Conservation (phyloP, 2,797 vertebrate species). For the Schizopygopsis pylzovi region DNA sequence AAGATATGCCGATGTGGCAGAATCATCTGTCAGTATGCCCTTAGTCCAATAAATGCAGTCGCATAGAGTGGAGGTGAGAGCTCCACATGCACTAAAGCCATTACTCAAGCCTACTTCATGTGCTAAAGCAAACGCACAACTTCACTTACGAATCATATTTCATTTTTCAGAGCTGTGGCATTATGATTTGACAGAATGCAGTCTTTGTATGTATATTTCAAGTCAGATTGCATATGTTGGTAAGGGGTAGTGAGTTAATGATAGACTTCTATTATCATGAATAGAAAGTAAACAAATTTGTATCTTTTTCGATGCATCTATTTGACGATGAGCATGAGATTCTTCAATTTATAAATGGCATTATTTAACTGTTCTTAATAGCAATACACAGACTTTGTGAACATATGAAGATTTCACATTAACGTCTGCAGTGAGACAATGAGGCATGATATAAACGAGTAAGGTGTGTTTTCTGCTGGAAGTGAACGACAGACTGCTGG, state of each 20-base stretch:
- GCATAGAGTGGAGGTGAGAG: neutral
- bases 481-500: neutral
- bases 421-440: neutral
- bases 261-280: too few relatives aligned
- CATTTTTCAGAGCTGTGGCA: neutral
- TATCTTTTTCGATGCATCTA: too few relatives aligned
- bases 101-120: conserved; percentile 3
- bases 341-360: too few relatives aligned
- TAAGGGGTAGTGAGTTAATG: too few relatives aligned
- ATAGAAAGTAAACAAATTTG: too few relatives aligned
- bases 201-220: neutral
- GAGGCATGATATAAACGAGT: conserved; percentile 2
- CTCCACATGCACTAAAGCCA: conserved; percentile 10
- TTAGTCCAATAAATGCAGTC: conserved; percentile 31
- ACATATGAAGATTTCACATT: neutral
- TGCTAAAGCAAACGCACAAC: neutral
- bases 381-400: conserved; percentile 7
- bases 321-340: too few relatives aligned
- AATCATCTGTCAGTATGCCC: conserved; percentile 42
- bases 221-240: too few relatives aligned
- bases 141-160: conserved; percentile 12
- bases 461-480: neutral
- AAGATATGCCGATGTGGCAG: conserved; percentile 23
- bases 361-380: too few relatives aligned
- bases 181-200: neutral